Evolutionary conservation across 2,888 invertebrate genomes (phyloP), one percentile per base, ranked within the genome.

Genomic region (Drosophila colorata): DNA sequence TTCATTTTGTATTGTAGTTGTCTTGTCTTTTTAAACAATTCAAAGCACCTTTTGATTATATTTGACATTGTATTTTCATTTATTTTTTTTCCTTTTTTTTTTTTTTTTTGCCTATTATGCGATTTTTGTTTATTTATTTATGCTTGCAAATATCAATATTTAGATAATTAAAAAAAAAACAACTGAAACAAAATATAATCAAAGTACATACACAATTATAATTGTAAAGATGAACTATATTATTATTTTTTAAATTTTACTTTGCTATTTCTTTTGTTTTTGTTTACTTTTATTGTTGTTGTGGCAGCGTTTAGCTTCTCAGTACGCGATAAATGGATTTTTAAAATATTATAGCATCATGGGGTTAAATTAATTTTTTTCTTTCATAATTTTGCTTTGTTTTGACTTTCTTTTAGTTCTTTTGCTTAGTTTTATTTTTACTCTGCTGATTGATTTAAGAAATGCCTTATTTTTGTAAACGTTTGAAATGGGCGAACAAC

Each of bases 1-100:
- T 57, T 64, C 61, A 72, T 53, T 60, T 82, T 55, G 53, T 76
- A 69, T 76, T 83, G 71, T 85, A 73, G 76, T 77, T 84, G 80
- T 84, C 73, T 78, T 80, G 80, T 81, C 81, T 87, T 82, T 80
- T 74, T 78, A 84, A 88, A 89, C 87, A 90, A 88, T 83, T 90
- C 80, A 87, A 91, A 90, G 90, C 90, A 90, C 90, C 90, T 83
- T 90, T 89, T 83, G 90, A 91, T 90, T 90, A 89, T 90, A 83
- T 83, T 87, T 88, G 85, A 87, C 84, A 87, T 79, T 72, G 55
- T 80, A 61, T 80, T 70, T 80, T 63, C 49, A 48, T 75, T 64
- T 69, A 46, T 46, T 25, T 65, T 57, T 46, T 41, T 43, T 65
- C 55, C 43, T 41, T 43, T n/a, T 44, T 31, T 74, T 78, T 58